These are phyloP conservation scores for Choreutis nemorana DNA, from an alignment of 2,888 invertebrate genomes.

Conservation along the genomic window DNA sequence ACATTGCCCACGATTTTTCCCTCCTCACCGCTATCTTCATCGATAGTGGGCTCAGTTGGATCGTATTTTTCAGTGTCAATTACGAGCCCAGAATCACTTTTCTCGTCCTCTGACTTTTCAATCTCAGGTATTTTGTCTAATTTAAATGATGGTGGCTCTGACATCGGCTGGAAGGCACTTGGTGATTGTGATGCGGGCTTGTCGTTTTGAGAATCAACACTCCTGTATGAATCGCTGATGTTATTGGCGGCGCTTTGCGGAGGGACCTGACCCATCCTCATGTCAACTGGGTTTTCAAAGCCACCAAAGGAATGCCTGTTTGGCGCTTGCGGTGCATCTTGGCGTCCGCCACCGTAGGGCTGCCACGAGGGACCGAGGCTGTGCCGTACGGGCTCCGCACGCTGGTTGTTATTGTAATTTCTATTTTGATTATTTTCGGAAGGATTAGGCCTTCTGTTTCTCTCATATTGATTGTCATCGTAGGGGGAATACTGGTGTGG, in stretches of 20 bases:
- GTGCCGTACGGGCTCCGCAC: slow-evolving; percentile 10
- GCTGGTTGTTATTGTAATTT: slow-evolving; percentile 1
- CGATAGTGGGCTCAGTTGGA: slow-evolving; percentile 60
- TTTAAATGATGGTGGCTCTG: slow-evolving; percentile 39
- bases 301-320: slow-evolving; percentile 30
- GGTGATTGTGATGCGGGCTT: slow-evolving; percentile 16
- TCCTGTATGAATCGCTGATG: slow-evolving; percentile 68
- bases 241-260: slow-evolving; percentile 25
- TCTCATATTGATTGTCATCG: slow-evolving; percentile 22
- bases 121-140: slow-evolving; percentile 35
- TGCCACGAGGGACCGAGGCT: slow-evolving; percentile 23
- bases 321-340: slow-evolving; percentile 4
- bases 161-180: slow-evolving; percentile 26
- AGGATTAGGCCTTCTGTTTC: slow-evolving; percentile 13
- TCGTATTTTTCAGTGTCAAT: slow-evolving; percentile 68
- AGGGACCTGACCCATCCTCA: slow-evolving; percentile 27
- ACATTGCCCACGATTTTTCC: slow-evolving; percentile 12
- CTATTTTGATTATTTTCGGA: slow-evolving; percentile 4
- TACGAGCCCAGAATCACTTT: slow-evolving; percentile 64
- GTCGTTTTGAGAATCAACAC: slow-evolving; percentile 49
- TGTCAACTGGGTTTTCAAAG: slow-evolving; percentile 41
- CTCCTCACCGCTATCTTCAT: slow-evolving; percentile 38
- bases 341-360: slow-evolving; percentile 14
- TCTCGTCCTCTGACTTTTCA: slow-evolving; percentile 55
- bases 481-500: slow-evolving; percentile 25